Base-by-base conservation (phyloP, 2,888 invertebrate genomes). In the Dicycla oo region DNA sequence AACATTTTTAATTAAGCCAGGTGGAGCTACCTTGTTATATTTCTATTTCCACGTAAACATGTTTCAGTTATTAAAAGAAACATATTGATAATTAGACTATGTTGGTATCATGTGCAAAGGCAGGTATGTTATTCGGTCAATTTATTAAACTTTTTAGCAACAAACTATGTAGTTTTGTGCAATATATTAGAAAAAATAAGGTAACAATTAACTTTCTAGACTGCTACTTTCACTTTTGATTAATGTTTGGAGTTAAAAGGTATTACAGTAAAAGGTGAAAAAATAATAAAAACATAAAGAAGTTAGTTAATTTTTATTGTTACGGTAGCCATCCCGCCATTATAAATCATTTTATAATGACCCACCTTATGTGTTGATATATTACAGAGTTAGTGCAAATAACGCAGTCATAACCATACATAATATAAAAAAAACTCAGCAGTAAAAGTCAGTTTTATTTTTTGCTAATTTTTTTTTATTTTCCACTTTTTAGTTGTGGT, bases 1-100 rank as follows among this genome's bases (percentile, higher is more conserved):
- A 71, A 54, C 45, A 56, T 53, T 53, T 83, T 66, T 77, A 77
- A 85, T 85, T 70, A 73, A 69, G 62, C 80, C 85, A 75, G 85
- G 71, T 85, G 80, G 38, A 47, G 30, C 56, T 45, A 64, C 45
- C 70, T 83, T 47, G 57, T 69, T 75, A 63, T 70, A 63, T 67
- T 66, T 69, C 62, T 84, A 78, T 74, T 81, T 81, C 45, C 26
- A 65, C 30, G 54, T 68, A 66, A 63, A 74, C 51, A 54, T 49
- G 57, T 72, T 84, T 68, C 18, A 67, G 69, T 40, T 81, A 69
- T 67, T 66, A 82, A 73, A 78, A 80, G 66, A 64, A 69, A 65
- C 78, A 81, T 69, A 71, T 83, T 80, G 49, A 77, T 73, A 73
- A 71, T 70, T 56, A 75, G 57, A 49, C 66, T 43, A 66, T 67